phyloP scores from a whole-genome alignment of 2,888 invertebrate genomes.

The Marasmarcha lunaedactyla region DNA sequence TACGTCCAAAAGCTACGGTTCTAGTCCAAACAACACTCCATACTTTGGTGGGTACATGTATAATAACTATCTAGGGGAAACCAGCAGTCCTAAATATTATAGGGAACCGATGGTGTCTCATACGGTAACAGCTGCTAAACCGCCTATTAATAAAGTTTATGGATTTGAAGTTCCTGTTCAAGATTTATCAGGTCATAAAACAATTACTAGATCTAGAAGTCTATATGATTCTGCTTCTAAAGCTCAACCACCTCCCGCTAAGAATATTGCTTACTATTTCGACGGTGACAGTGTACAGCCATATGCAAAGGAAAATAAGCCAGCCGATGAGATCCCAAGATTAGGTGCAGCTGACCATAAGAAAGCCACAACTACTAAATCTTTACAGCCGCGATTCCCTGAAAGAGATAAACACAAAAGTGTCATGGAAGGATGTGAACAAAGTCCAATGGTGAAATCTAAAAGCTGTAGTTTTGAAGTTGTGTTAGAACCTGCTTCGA shows the following conservation, averaged over 20 bases:
- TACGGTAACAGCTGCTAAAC: constrained; percentile 26
- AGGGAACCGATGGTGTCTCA: constrained; percentile 7
- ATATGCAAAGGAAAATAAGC: constrained; percentile 42
- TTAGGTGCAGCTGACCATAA: constrained; percentile 62
- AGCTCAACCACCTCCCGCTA: constrained; percentile 41
- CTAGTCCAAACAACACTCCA: constrained; percentile 70
- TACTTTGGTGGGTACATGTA: constrained; percentile 68
- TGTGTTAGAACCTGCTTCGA: constrained; percentile 58
- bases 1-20: constrained; percentile 73
- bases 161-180: constrained; percentile 48
- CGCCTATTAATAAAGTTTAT: constrained; percentile 38
- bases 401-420: constrained; percentile 55
- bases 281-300: constrained; percentile 57
- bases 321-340: constrained; percentile 71
- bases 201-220: constrained; percentile 57
- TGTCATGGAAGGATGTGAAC: constrained; percentile 55
- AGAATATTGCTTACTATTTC: constrained; percentile 64
- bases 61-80: constrained; percentile 51
- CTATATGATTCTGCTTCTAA: constrained; percentile 50
- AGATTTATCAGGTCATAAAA: constrained; percentile 44
- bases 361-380: constrained; percentile 57
- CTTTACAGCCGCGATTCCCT: constrained; percentile 49
- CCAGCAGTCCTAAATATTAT: constrained; percentile 29
- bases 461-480: constrained; percentile 67
- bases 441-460: constrained; percentile 54